Evolutionary conservation across 2,113 vertebrate species (phyloP).

Genomic region (Fulmarus glacialis): DNA sequence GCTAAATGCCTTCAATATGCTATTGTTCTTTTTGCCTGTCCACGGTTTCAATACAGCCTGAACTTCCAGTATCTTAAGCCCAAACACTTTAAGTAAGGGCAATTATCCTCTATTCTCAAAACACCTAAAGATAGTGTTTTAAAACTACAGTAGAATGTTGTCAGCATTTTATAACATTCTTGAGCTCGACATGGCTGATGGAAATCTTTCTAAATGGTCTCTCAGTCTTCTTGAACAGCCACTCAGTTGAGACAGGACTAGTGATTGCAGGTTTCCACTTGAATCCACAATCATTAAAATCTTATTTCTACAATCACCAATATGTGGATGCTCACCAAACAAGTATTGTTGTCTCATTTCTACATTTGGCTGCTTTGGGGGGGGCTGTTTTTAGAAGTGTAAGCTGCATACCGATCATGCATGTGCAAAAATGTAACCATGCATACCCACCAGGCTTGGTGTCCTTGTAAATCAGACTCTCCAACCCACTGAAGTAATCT

Average conservation of each 20-base stretch:
- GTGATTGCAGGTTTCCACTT: not conserved
- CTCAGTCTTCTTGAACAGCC: not conserved
- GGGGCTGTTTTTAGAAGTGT: not conserved
- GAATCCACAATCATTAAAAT: not conserved
- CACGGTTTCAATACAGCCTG: not conserved
- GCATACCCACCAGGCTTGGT: constrained; percentile 86
- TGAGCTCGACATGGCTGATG: not conserved
- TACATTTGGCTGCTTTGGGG: not conserved
- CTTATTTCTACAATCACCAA: not conserved
- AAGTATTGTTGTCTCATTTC: not conserved
- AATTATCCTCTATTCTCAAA: not conserved
- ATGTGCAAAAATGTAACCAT: not conserved
- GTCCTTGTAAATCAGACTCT: constrained; percentile 91
- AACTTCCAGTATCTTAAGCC: not conserved
- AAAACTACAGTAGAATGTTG: not conserved
- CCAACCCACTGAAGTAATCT: constrained; percentile 89
- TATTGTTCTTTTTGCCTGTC: not conserved
- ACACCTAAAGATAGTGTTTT: not conserved
- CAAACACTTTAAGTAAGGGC: not conserved
- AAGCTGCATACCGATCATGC: not conserved
- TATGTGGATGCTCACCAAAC: not conserved
- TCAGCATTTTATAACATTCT: not conserved
- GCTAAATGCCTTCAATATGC: not conserved
- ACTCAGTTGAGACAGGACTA: not conserved
- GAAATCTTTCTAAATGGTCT: not conserved